A percentile compares a stretch with the other conserved stretches of the same genome.
These are phyloP conservation scores for Epicauta chinensis DNA, from an alignment of 1,140 invertebrate genomes.

Conservation along the genomic window DNA sequence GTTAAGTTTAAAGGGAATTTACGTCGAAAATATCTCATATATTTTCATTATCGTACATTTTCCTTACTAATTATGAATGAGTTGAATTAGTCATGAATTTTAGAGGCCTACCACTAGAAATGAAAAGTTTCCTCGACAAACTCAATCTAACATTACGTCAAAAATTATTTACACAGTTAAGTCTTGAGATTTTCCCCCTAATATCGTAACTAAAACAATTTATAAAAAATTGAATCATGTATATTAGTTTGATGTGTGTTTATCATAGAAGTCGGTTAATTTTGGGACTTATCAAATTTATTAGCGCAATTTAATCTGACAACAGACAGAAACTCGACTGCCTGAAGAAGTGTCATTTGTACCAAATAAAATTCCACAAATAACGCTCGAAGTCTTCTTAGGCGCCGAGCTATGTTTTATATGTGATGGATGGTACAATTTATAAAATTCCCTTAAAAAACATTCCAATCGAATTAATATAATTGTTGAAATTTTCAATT, in stretches of 20 bases:
- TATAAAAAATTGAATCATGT: too few relatives aligned
- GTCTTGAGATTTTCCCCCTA: too few relatives aligned
- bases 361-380: conserved; percentile 14
- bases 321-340: not conserved
- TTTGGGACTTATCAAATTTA: too few relatives aligned
- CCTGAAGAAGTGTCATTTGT: conserved; percentile 15
- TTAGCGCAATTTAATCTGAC: too few relatives aligned
- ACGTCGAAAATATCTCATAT: conserved; percentile 11
- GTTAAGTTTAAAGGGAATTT: not conserved
- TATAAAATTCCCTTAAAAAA: not conserved
- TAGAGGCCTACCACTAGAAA: conserved; percentile 14
- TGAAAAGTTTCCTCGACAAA: conserved; percentile 11
- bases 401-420: not conserved
- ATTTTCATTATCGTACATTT: conserved; percentile 15
- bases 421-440: not conserved
- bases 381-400: conserved; percentile 7
- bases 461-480: too few relatives aligned
- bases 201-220: too few relatives aligned
- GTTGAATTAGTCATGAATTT: conserved; percentile 16
- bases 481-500: too few relatives aligned
- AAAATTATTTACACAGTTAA: too few relatives aligned
- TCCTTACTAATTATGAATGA: conserved; percentile 15
- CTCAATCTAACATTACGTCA: conserved; percentile 13
- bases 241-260: too few relatives aligned
- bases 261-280: too few relatives aligned